Conservation (phyloP, 35 echinoderm and acorn worm genomes). For the Apostichopus japonicus region DNA sequence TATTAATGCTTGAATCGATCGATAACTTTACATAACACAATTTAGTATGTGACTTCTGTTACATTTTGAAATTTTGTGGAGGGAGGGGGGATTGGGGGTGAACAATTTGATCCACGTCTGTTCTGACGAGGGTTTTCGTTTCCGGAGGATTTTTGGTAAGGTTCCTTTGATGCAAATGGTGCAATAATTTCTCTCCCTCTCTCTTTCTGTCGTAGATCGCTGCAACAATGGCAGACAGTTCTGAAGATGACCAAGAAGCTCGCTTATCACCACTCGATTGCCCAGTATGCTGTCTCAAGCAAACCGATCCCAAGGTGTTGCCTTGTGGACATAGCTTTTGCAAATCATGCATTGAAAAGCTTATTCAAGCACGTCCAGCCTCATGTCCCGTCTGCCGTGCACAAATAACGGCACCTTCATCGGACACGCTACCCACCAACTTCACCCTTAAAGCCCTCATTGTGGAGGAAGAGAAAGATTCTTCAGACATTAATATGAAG, state of each 20-base stretch:
- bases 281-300: neutral
- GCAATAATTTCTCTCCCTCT: no score
- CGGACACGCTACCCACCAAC: neutral
- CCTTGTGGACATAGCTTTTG: constrained; percentile 23
- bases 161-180: no score
- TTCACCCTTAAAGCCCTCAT: neutral
- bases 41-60: no score
- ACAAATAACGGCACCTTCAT: neutral
- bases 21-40: no score
- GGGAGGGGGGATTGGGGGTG: no score
- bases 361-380: neutral
- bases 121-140: no score
- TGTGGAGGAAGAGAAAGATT: neutral
- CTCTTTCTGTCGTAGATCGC: neutral
- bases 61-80: no score
- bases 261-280: neutral
- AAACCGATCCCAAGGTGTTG: neutral
- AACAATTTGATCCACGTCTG: no score
- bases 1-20: no score
- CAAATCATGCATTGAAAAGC: neutral
- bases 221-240: no score
- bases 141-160: no score
- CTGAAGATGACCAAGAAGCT: no score
- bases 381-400: neutral
- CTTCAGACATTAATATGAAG: neutral